These are phyloP conservation scores for Elephantulus edwardii DNA, from an alignment of 2,113 vertebrate species.

Conservation along the genomic window DNA sequence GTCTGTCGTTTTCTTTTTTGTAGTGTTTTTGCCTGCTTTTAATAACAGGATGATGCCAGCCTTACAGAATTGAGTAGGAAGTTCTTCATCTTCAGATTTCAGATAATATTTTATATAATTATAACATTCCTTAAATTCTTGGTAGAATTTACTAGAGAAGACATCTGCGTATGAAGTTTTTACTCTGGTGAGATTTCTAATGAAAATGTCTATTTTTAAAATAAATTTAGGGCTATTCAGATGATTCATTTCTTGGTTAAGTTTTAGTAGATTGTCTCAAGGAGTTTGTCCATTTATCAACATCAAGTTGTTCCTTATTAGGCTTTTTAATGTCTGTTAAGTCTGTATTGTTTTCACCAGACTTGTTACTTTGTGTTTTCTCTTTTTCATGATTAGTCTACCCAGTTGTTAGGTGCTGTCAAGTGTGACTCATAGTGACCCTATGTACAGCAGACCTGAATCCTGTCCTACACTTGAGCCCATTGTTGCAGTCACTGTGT, in stretches of 20 bases:
- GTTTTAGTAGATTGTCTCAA: not conserved
- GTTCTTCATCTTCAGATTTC: not conserved
- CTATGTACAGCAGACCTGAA: no score
- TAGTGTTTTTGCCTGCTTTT: not conserved
- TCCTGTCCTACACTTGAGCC: no score
- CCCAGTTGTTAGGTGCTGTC: no score
- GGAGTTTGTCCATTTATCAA: not conserved
- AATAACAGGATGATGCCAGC: not conserved
- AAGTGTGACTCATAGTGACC: no score
- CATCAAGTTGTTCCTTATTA: not conserved
- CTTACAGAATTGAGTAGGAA: not conserved
- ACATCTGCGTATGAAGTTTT: not conserved
- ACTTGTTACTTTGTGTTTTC: no score
- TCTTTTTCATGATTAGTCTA: no score
- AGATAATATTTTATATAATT: not conserved
- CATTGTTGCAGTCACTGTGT: no score
- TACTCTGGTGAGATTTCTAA: not conserved
- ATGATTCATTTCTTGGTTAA: not conserved
- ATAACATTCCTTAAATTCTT: not conserved
- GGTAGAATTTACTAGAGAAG: not conserved
- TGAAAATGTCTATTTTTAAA: slow-evolving; percentile 8
- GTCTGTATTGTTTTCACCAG: no score
- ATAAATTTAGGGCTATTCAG: not conserved
- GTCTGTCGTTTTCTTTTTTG: not conserved
- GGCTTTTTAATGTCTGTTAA: not conserved